Conservation (phyloP, 2,113 vertebrate genomes). For the human (Homo sapiens) region GRCh38 chr7:145799501-145800000, state of each 20-base stretch:
- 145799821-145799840: background rate
- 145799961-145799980: background rate
- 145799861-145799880: background rate
- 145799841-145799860: background rate
- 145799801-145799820: background rate
- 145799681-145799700: background rate
- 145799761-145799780: background rate
- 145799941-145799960: background rate
- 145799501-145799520: background rate
- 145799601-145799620: background rate
- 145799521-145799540: background rate
- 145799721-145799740: background rate
- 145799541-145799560: background rate
- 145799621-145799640: background rate
- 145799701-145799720: background rate
- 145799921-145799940: background rate
- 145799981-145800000: background rate
- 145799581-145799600: background rate
- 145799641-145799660: background rate
- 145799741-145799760: background rate
- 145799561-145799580: background rate
- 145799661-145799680: background rate
- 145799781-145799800: background rate
- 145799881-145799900: background rate
- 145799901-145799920: background rate